These are phyloP conservation scores for Halictus rubicundus DNA, from an alignment of 1,140 invertebrate genomes.

Conservation along the genomic window DNA sequence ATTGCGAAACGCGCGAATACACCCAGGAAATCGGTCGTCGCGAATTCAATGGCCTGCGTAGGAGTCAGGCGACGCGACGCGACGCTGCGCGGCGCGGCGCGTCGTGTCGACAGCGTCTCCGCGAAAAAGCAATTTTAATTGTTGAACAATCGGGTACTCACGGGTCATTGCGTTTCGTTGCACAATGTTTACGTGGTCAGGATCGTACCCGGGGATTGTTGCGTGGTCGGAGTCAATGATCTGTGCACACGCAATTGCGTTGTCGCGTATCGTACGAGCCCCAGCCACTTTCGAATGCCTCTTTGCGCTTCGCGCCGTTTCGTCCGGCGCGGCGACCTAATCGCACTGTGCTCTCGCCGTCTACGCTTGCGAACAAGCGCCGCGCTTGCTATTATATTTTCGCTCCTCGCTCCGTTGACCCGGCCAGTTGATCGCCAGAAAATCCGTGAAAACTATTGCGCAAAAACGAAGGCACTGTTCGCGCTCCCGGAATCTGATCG, in stretches of 20 bases:
- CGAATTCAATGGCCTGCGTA: too few species aligned
- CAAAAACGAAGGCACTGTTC: background rate
- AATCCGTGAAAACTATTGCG: conserved; percentile 4
- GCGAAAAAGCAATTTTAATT: background rate
- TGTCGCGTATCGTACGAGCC: conserved; percentile 22
- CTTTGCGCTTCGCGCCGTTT: conserved; percentile 43
- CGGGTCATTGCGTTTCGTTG: conserved; percentile 23
- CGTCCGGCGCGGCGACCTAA: conserved; percentile 21
- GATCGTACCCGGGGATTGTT: conserved; percentile 42
- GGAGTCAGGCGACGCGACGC: too few species aligned
- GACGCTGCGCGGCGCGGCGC: too few species aligned
- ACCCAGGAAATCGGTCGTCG: too few species aligned
- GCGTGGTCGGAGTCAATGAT: conserved; percentile 75
- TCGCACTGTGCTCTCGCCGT: conserved; percentile 6
- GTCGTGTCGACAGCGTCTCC: background rate
- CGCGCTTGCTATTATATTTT: background rate
- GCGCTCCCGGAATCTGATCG: background rate
- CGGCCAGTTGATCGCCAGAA: background rate
- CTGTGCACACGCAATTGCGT: conserved; percentile 64
- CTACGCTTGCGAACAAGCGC: background rate
- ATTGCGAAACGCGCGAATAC: too few species aligned
- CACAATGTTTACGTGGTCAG: conserved; percentile 59
- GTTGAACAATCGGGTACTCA: background rate
- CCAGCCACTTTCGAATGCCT: conserved; percentile 73
- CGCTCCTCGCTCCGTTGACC: background rate